These are phyloP conservation scores for Leucophenga montana DNA, from an alignment of 2,888 invertebrate genomes.

Conservation along the genomic window DNA sequence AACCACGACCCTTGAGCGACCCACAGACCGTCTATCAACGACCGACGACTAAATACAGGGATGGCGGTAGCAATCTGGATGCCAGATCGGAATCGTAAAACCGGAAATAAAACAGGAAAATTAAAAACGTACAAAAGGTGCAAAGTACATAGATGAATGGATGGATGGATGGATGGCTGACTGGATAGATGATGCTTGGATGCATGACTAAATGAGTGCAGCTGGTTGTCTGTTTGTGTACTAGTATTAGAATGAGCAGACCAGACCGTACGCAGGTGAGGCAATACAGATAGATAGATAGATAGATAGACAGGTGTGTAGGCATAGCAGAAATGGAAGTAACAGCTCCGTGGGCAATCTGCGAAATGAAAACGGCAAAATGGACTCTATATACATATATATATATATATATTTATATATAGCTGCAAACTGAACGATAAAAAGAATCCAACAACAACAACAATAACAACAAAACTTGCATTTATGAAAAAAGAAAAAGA, in stretches of 20 bases:
- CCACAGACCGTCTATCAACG: constrained; percentile 3
- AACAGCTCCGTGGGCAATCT: constrained; percentile 61
- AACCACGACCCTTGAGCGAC: neutral
- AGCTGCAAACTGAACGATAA: neutral
- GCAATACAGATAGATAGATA: constrained; percentile 40
- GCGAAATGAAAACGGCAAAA: constrained; percentile 56
- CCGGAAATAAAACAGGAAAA: constrained; percentile 74
- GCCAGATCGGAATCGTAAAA: constrained; percentile 72
- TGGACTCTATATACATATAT: no score
- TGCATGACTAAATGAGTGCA: constrained; percentile 13
- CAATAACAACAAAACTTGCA: no score
- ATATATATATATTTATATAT: no score
- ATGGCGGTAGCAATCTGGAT: constrained; percentile 65
- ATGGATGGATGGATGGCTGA: constrained; percentile 34
- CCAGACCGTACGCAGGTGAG: constrained; percentile 34
- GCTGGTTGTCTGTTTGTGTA: neutral
- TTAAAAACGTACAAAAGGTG: constrained; percentile 73
- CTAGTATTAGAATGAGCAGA: constrained; percentile 41
- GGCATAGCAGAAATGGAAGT: neutral
- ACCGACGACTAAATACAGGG: constrained; percentile 12
- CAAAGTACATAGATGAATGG: constrained; percentile 50
- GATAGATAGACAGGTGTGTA: no score
- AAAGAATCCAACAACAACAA: neutral
- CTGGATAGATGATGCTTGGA: constrained; percentile 15
- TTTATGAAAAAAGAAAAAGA: no score